A percentile compares a stretch with the other conserved stretches of the same genome.
Conservation (phyloP, 2,888 invertebrate species). For the Arctia plantaginis region DNA sequence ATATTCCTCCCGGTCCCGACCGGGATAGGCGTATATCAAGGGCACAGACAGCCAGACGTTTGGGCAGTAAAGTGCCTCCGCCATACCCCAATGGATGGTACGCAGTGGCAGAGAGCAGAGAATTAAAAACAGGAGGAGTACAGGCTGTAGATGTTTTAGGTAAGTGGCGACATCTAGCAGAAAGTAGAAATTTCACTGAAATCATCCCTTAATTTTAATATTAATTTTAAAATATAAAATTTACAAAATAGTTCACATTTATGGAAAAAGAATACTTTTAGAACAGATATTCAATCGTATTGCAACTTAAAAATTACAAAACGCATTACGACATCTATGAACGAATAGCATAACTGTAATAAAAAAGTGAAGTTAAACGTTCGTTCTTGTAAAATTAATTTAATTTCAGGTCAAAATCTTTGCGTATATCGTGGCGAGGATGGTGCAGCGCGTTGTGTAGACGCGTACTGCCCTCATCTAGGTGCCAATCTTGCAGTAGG, state of each 20-base stretch:
- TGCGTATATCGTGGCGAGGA: conserved; percentile 89
- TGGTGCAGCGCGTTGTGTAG: conserved; percentile 89
- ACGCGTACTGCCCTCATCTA: conserved; percentile 96
- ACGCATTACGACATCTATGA: conserved; percentile 23
- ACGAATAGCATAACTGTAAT: background rate
- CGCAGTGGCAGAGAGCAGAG: conserved; percentile 89
- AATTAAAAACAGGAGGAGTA: conserved; percentile 85
- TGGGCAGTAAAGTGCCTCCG: conserved; percentile 90
- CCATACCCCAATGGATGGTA: conserved; percentile 97
- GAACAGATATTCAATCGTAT: no score
- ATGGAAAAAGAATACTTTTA: no score
- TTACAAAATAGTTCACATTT: no score
- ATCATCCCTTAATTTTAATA: background rate
- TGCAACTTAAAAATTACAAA: no score
- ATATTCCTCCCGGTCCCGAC: conserved; percentile 65
- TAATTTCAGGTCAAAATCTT: conserved; percentile 87
- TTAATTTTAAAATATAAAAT: no score
- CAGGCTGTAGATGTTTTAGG: conserved; percentile 89
- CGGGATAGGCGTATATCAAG: conserved; percentile 73
- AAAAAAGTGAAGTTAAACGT: background rate
- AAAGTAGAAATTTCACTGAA: background rate
- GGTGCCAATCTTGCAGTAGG: conserved; percentile 95
- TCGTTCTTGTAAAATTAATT: background rate
- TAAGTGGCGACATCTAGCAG: conserved; percentile 53
- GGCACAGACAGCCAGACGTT: conserved; percentile 82